phyloP scores from a whole-genome alignment of 1,140 invertebrate species.

The Psix sp. region DNA sequence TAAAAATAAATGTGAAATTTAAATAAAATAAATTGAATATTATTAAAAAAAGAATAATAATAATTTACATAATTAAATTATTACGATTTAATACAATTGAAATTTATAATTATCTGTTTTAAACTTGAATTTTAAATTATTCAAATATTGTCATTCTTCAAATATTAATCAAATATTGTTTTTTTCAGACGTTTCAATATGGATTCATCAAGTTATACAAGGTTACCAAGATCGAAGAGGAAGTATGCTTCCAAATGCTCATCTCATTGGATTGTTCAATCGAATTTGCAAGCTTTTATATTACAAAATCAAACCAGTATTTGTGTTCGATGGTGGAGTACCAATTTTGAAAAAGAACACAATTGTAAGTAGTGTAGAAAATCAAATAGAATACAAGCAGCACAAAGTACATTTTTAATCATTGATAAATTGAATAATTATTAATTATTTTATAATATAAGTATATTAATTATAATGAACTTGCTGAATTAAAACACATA shows the following conservation, averaged over 20 bases:
- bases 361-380: conserved; percentile 83
- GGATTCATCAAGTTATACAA: conserved; percentile 97
- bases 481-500: no score
- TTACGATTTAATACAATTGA: no score
- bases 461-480: no score
- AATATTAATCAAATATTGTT: background rate
- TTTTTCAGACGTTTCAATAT: conserved; percentile 78
- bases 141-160: no score
- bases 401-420: background rate
- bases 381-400: background rate
- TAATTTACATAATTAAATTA: no score
- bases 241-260: conserved; percentile 89
- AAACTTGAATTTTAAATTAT: background rate
- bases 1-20: no score
- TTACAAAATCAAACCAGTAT: conserved; percentile 97
- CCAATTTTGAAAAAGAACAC: conserved; percentile 94
- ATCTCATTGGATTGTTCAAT: conserved; percentile 94
- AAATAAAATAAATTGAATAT: no score
- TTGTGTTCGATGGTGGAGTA: conserved; percentile 99
- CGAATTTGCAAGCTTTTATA: conserved; percentile 97
- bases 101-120: no score
- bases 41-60: no score
- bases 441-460: no score
- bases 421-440: no score
- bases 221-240: conserved; percentile 93